Evolutionary conservation across 2,113 vertebrate genomes (phyloP).

Genomic region (Coreoperca whiteheadi): DNA sequence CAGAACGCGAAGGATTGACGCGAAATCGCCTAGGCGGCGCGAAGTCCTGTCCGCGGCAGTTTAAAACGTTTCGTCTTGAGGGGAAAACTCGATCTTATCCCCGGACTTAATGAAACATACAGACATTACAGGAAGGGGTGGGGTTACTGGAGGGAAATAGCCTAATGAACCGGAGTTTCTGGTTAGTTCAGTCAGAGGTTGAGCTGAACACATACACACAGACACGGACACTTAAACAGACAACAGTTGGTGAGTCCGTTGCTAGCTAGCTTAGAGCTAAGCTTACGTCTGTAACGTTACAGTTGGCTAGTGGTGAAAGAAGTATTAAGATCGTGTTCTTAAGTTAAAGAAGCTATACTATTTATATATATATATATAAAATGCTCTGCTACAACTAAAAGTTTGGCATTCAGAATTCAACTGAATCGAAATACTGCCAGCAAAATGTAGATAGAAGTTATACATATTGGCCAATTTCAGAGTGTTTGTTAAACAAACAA

Average conservation of each 20-base stretch:
- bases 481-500: no score
- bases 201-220: no score
- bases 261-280: background rate
- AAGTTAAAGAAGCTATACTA: background rate
- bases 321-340: background rate
- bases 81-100: background rate
- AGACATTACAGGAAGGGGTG: background rate
- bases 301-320: background rate
- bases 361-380: background rate
- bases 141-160: background rate
- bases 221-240: background rate
- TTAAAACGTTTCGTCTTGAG: background rate
- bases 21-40: no score
- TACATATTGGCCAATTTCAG: no score
- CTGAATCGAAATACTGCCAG: background rate
- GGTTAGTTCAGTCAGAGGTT: no score
- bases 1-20: background rate
- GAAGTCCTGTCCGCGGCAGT: background rate
- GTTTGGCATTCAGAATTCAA: background rate
- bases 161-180: background rate
- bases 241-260: background rate
- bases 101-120: background rate
- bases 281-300: background rate
- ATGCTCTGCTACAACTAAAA: background rate
- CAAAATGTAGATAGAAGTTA: background rate